Conservation (phyloP, 2,888 invertebrate species). For the Noctua fimbriata region DNA sequence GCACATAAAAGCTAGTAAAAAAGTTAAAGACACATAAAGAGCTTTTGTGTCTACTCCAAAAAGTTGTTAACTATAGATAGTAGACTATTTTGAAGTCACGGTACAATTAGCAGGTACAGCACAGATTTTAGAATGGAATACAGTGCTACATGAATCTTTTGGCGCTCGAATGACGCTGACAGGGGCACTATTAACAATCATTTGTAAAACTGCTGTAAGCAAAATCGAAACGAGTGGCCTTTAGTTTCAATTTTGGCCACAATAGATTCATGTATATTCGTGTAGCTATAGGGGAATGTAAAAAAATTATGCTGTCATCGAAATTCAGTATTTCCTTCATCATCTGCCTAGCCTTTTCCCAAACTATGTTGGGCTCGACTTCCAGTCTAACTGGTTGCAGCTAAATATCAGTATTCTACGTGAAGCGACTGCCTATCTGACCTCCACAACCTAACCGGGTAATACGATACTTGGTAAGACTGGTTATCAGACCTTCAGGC, state of each 20-base stretch:
- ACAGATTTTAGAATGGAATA: background rate
- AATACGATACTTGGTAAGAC: too few species aligned
- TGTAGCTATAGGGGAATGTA: background rate
- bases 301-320: background rate
- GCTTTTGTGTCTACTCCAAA: conserved; percentile 9
- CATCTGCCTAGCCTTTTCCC: too few species aligned
- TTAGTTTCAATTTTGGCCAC: background rate
- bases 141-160: background rate
- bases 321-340: background rate
- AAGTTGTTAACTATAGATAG: background rate
- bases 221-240: too few species aligned
- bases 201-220: background rate
- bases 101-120: background rate
- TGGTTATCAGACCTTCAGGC: too few species aligned
- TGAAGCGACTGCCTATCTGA: too few species aligned
- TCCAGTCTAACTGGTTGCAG: too few species aligned
- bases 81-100: background rate
- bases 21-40: conserved; percentile 18
- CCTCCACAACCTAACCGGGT: too few species aligned
- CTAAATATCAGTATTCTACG: too few species aligned
- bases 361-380: too few species aligned
- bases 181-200: background rate
- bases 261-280: background rate
- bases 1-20: conserved; percentile 20
- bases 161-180: background rate